These are phyloP conservation scores for Bicyclus anynana DNA, from an alignment of 1,140 invertebrate species.

Conservation along the genomic window DNA sequence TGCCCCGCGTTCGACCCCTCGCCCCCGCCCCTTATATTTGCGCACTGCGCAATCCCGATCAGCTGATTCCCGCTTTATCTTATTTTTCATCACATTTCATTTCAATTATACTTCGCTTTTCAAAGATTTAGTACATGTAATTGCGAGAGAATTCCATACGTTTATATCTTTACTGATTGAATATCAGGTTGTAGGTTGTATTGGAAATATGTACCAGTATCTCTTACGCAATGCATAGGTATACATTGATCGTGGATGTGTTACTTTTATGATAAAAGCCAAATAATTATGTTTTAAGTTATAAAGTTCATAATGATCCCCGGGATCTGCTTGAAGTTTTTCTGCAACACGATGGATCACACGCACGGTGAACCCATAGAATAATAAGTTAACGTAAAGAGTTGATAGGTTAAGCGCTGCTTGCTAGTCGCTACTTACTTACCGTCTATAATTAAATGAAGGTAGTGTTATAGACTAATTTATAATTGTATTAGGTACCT, in stretches of 20 bases:
- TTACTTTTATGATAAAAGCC: not conserved
- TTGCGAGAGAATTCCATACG: not conserved
- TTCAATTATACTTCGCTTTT: not conserved
- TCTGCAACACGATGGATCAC: too few species aligned
- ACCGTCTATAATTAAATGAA: too few species aligned
- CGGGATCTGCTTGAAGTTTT: too few species aligned
- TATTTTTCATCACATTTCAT: constrained; percentile 7
- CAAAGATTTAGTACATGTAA: not conserved
- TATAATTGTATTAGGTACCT: too few species aligned
- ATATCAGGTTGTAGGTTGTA: not conserved
- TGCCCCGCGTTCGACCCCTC: constrained; percentile 48
- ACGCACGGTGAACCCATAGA: too few species aligned
- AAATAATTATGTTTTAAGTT: too few species aligned
- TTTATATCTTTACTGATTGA: not conserved
- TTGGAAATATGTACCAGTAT: too few species aligned
- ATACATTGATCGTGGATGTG: not conserved
- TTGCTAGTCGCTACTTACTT: too few species aligned
- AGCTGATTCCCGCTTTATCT: constrained; percentile 62
- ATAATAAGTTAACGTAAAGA: too few species aligned
- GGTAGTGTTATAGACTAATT: too few species aligned
- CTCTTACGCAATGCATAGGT: not conserved
- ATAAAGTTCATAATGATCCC: too few species aligned
- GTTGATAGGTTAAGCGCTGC: too few species aligned
- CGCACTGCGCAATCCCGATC: constrained; percentile 73
- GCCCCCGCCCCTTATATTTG: constrained; percentile 54